Evolutionary conservation across 2,888 invertebrate species (phyloP), one percentile per base, ranked within the genome.

Genomic region (Euzetes globulus): DNA sequence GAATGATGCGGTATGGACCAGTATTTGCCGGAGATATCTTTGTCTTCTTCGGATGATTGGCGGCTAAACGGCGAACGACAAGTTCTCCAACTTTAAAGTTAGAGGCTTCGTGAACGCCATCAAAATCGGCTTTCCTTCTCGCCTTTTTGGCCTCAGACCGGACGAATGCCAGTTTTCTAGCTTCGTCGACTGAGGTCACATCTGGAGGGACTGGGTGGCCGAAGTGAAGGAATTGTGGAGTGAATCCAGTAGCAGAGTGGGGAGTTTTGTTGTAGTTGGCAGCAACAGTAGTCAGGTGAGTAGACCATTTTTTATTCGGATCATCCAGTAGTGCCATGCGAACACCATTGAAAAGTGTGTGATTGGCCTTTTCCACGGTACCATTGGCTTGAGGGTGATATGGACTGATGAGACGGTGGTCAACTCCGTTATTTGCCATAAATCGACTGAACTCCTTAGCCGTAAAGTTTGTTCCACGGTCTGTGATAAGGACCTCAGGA

Each of bases 211-310:
- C 4, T 33, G 55, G 19, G 1, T 15, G 27, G 4, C 72, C 73
- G 17, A 65, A 65, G 17, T 47, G 47, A 0, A 73, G 47, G 29
- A 65, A 73, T 41, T 15, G 29, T 11, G 73, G 73, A 27, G 65
- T 41, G 29, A 41, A 73, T 9, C 65, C 47, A 7, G 73, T 73
- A 9, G 65, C 27, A 7, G 60, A 63, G 13, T 73, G 73, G 1
- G 65, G 63, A 2, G 73, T 73, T 11, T 25, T 11, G 33, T 73
- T 73, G 27, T 73, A 65, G 11, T 33, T 19, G 22, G 6, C 17
- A 13, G 47, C 52, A 5, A 73, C 45, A 11, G 41, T 19, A 7
- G 11, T 15, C 11, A 73, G n/a, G 5, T 6, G 65, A 3, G 45
- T 73, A 1, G 63, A 58, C 73, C 73, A 73, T 15, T 29, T 25